phyloP scores from a whole-genome alignment of 2,888 invertebrate genomes.

The Xylota segnis region DNA sequence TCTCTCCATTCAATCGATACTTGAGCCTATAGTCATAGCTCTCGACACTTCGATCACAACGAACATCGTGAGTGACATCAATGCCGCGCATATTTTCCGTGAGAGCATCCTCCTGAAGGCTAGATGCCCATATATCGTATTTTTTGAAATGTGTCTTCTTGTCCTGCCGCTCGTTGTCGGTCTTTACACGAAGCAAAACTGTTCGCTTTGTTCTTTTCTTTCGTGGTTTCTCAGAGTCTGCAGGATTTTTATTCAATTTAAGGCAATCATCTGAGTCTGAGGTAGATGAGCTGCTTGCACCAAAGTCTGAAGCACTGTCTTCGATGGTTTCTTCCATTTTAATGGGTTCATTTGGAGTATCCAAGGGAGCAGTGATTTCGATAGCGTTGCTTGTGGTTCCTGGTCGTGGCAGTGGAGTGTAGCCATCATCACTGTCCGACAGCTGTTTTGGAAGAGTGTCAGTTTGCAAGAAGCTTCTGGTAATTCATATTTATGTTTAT shows the following conservation, averaged over 20 bases:
- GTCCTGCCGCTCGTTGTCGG: constrained; percentile 74
- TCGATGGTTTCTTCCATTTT: constrained; percentile 76
- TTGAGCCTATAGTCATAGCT: constrained; percentile 90
- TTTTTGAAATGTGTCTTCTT: constrained; percentile 86
- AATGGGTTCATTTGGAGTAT: constrained; percentile 43
- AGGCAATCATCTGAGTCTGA: constrained; percentile 82
- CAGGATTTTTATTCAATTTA: constrained; percentile 79
- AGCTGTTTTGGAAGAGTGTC: constrained; percentile 78
- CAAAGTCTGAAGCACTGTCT: constrained; percentile 80
- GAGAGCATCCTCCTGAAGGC: constrained; percentile 91
- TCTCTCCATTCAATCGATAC: constrained; percentile 87
- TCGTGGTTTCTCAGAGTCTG: constrained; percentile 78
- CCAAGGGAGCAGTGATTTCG: constrained; percentile 49
- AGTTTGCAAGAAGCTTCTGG: constrained; percentile 11
- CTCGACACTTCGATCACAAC: constrained; percentile 89
- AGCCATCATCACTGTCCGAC: constrained; percentile 82
- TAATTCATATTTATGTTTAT: background rate
- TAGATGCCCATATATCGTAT: constrained; percentile 92
- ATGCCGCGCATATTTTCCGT: constrained; percentile 92
- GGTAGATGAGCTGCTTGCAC: constrained; percentile 79
- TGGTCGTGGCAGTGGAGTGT: constrained; percentile 83
- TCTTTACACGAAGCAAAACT: constrained; percentile 80
- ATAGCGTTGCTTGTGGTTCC: constrained; percentile 63
- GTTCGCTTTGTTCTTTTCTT: constrained; percentile 81
- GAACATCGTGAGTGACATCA: constrained; percentile 89